Evolutionary conservation across 2,888 invertebrate genomes (phyloP), one percentile per base, ranked within the genome.

Genomic region (Notodonta ziczac): DNA sequence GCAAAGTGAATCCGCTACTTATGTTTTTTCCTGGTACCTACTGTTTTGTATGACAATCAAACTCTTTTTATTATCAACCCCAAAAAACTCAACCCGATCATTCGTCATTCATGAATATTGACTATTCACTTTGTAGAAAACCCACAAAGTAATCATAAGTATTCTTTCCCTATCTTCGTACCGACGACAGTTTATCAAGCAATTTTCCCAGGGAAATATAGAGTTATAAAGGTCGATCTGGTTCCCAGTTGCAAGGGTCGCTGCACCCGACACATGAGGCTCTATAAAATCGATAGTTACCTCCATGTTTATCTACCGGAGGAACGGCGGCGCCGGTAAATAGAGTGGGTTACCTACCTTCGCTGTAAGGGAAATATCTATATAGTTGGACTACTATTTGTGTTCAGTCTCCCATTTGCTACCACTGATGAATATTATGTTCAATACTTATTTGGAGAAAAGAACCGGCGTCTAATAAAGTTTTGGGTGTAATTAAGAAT

Each of bases 241-340:
- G 46, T 46, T 46, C n/a, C 46, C 46, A 13, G 44, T 12, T 10
- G 66, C 55, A 54, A n/a, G 48, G 60, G 40, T 61, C 55, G 51
- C 16, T 63, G 58, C 48, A 53, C 59, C 48, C 60, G 50, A 4
- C 12, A 48, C 50, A 13, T 13, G 14, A 12, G 35, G 14, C 56
- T 13, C n/a, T 58, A 63, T 67, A 73, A 74, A 76, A 74, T 74
- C 74, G 64, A 74, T 74, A 73, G 55, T 5, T 35, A 4, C 6
- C 57, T 57, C 58, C 58, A 60, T 71, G 76, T 76, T 73, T 74
- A 69, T 69, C 69, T 66, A 75, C 50, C 54, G 60, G 60, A 70
- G 76, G 73, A 66, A 65, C 57, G 58, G 63, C 57, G 74, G 74
- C 74, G 74, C 70, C 69, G 62, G 66, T 61, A 66, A 63, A 65